Conservation (phyloP, 92 coral and sea anemone genomes). For the Ricordea florida region DNA sequence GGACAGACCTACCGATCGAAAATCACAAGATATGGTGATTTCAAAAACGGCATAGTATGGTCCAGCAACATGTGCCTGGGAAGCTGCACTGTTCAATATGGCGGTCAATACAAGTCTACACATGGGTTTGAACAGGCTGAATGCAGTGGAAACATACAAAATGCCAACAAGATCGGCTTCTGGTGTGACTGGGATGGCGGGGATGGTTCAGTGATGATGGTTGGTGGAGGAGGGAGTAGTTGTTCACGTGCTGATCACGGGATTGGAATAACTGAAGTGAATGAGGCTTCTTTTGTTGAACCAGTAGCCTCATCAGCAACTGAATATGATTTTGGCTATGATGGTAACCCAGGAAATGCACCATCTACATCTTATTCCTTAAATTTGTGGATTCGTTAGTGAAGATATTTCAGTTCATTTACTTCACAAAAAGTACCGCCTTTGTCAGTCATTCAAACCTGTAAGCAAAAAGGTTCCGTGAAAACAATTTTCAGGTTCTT, state of each 20-base stretch:
- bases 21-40: conserved; percentile 22
- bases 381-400: no score
- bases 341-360: no score
- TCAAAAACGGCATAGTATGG: conserved; percentile 9
- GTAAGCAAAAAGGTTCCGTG: no score
- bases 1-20: conserved; percentile 28
- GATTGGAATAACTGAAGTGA: conserved; percentile 32
- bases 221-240: conserved; percentile 13
- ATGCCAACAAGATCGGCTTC: conserved; percentile 32
- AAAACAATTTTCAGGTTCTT: no score
- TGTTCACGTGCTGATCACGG: conserved; percentile 29
- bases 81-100: conserved; percentile 19
- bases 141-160: conserved; percentile 5
- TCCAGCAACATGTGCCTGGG: conserved; percentile 15
- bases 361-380: no score
- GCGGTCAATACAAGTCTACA: conserved; percentile 7
- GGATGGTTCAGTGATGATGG: conserved; percentile 52
- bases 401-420: no score
- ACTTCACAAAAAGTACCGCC: no score
- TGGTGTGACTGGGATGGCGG: conserved; percentile 42
- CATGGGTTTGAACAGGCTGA: neutral
- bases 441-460: no score
- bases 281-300: neutral
- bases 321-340: no score
- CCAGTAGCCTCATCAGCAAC: no score